phyloP scores from a whole-genome alignment of 2,113 vertebrate species.

The Ciconia stormi region DNA sequence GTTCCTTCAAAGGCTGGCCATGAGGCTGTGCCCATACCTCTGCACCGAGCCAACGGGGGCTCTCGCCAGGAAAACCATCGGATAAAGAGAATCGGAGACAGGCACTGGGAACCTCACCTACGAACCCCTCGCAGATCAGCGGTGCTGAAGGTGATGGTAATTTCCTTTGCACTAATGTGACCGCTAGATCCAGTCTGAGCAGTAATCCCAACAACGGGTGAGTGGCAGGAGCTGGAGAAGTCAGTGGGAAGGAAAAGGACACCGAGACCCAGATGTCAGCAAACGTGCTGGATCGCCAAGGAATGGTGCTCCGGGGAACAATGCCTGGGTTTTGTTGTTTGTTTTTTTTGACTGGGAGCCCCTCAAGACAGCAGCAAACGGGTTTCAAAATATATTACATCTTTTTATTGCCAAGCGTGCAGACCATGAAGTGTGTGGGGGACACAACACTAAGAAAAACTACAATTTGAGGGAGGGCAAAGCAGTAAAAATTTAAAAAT shows the following conservation, averaged over 20 bases:
- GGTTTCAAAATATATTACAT: constrained; percentile 82
- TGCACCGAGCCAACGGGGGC: accelerated
- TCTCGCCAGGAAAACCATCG: neutral
- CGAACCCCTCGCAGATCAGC: neutral
- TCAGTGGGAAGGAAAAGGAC: neutral
- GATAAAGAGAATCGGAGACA: neutral
- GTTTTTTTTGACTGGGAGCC: neutral
- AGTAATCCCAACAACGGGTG: neutral
- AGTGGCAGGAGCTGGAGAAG: neutral
- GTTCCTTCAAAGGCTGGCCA: accelerated
- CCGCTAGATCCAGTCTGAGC: neutral
- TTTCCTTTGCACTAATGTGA: neutral
- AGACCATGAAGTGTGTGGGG: constrained; percentile 71
- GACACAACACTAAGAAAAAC: constrained; percentile 58
- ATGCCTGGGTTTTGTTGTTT: neutral
- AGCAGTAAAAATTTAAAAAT: constrained; percentile 71
- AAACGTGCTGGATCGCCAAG: neutral
- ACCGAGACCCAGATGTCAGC: neutral
- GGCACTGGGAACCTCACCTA: neutral
- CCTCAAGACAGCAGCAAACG: constrained; percentile 71
- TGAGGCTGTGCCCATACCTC: neutral
- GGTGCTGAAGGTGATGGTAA: neutral
- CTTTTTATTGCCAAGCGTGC: constrained; percentile 81
- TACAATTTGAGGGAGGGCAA: constrained; percentile 57
- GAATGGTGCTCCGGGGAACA: neutral